A percentile compares a stretch with the other conserved stretches of the same genome.
These are phyloP conservation scores for Branchellion lobata DNA, from an alignment of 2,888 invertebrate genomes.

Conservation along the genomic window DNA sequence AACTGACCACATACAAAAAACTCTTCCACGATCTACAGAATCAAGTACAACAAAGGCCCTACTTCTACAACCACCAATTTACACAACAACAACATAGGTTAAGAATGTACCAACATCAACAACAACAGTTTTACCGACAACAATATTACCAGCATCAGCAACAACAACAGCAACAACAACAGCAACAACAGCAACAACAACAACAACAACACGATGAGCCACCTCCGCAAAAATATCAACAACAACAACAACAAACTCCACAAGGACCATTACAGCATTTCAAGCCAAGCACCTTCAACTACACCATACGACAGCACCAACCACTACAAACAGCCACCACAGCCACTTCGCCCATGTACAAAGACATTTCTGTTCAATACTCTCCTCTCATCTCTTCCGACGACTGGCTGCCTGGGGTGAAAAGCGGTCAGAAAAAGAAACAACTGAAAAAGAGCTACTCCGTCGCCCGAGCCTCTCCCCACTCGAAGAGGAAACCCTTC, in stretches of 20 bases:
- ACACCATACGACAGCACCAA: neutral
- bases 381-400: neutral
- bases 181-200: slow-evolving; percentile 3
- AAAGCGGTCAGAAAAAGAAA: neutral
- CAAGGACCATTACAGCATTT: neutral
- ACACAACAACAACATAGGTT: slow-evolving; percentile 10
- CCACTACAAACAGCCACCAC: neutral
- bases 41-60: slow-evolving; percentile 1
- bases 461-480: neutral
- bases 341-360: neutral
- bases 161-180: neutral
- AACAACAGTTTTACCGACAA: slow-evolving; percentile 5
- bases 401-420: neutral
- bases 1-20: neutral
- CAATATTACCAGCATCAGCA: neutral
- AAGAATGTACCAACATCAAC: slow-evolving; percentile 1
- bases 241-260: neutral
- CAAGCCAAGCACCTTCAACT: too few relatives aligned
- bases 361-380: neutral
- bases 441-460: neutral
- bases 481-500: neutral
- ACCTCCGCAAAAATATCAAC: neutral
- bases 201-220: neutral
- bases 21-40: neutral
- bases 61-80: slow-evolving; percentile 9